Conservation (phyloP, 2,888 invertebrate genomes). For the Brachyptera putata region DNA sequence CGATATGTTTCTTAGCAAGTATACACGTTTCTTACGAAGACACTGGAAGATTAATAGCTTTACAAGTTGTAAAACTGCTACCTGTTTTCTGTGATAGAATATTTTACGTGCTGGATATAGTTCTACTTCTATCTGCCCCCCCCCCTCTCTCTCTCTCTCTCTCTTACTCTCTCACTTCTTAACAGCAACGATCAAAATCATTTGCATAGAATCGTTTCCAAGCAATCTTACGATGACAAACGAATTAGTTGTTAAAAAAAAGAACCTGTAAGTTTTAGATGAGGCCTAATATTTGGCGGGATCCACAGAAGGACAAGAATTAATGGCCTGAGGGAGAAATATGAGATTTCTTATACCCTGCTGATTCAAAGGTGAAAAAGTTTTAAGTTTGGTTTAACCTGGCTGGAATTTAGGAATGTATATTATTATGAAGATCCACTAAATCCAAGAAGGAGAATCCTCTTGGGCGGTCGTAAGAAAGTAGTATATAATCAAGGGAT, state of each 20-base stretch:
- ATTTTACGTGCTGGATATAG: not conserved
- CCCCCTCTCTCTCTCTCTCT: not conserved
- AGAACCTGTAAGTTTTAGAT: not conserved
- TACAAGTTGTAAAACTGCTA: slow-evolving; percentile 27
- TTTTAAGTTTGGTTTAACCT: not conserved
- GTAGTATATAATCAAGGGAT: not conserved
- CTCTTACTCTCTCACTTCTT: not conserved
- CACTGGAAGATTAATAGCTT: slow-evolving; percentile 17
- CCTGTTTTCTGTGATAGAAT: slow-evolving; percentile 22
- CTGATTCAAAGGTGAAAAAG: slow-evolving; percentile 5
- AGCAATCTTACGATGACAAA: slow-evolving; percentile 2
- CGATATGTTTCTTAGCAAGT: slow-evolving; percentile 12
- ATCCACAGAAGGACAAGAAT: not conserved
- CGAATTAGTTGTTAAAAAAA: not conserved
- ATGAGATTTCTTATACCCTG: not conserved
- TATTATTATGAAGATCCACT: not conserved
- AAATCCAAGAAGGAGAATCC: not conserved
- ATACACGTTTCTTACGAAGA: not conserved
- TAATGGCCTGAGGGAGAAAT: not conserved
- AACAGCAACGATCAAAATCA: not conserved
- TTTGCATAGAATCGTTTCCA: slow-evolving; percentile 1
- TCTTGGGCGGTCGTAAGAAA: not conserved
- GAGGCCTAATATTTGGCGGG: too few species aligned
- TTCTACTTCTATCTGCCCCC: too few species aligned
- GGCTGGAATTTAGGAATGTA: slow-evolving; percentile 1